These are phyloP conservation scores for Lophochroa leadbeateri DNA, from an alignment of 2,113 vertebrate genomes.

Conservation along the genomic window DNA sequence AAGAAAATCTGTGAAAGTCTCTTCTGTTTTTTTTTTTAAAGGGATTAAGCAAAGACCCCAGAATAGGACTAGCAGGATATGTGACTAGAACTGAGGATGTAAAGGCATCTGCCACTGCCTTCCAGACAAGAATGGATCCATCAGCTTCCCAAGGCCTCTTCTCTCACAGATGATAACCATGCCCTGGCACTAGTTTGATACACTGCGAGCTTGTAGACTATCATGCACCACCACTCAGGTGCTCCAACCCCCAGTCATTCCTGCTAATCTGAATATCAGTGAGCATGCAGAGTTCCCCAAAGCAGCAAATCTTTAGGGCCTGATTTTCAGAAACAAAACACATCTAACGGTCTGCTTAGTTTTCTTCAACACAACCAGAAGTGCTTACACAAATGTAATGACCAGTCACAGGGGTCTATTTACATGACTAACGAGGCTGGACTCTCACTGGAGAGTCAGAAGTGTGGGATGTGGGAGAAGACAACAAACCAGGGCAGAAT, in stretches of 20 bases:
- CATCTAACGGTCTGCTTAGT: neutral
- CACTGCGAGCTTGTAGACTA: neutral
- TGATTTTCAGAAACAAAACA: neutral
- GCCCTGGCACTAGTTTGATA: neutral
- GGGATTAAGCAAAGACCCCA: neutral
- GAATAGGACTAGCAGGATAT: slow-evolving; percentile 15
- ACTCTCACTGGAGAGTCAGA: neutral
- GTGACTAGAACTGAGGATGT: neutral
- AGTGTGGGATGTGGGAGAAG: neutral
- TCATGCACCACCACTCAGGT: neutral
- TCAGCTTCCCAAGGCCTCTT: neutral
- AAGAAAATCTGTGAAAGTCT: too few species aligned
- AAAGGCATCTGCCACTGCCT: neutral
- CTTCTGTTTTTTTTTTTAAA: neutral
- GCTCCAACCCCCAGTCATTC: neutral
- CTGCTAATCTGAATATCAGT: neutral
- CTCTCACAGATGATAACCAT: neutral
- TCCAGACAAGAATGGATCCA: neutral
- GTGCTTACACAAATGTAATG: neutral
- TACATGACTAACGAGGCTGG: neutral
- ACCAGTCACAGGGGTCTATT: neutral
- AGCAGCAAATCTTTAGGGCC: neutral
- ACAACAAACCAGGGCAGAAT: neutral
- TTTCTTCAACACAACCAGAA: neutral
- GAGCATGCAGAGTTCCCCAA: neutral